Evolutionary conservation across 2,888 invertebrate species (phyloP).

Genomic region (Ennomos fuscantarius): DNA sequence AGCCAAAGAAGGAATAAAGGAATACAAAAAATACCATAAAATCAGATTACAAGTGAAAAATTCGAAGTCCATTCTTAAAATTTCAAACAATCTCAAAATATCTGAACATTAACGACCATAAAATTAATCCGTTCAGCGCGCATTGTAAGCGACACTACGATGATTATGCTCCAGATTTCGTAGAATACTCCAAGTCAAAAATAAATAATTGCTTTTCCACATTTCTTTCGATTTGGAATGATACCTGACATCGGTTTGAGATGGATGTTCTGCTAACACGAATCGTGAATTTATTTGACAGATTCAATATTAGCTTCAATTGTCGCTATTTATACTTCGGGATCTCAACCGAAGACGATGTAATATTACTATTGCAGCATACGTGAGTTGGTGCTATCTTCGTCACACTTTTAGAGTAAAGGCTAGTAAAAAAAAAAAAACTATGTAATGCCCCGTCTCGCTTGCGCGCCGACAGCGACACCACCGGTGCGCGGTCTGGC

Average conservation of each 20-base stretch:
- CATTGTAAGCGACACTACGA: slow-evolving; percentile 8
- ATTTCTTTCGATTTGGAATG: slow-evolving; percentile 5
- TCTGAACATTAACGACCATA: slow-evolving; percentile 16
- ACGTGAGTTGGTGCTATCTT: no score
- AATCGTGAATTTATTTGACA: not conserved
- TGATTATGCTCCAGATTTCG: slow-evolving; percentile 17
- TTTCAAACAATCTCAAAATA: slow-evolving; percentile 10
- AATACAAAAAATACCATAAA: no score
- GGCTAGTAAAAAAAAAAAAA: no score
- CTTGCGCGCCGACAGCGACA: no score
- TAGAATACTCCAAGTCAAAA: slow-evolving; percentile 6
- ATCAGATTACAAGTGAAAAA: not conserved
- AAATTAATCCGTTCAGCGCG: slow-evolving; percentile 24
- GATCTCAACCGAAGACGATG: no score
- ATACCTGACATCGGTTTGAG: slow-evolving; percentile 3
- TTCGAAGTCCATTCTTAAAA: slow-evolving; percentile 12
- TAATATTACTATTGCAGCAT: no score
- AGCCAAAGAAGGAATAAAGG: no score
- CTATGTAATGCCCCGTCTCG: no score
- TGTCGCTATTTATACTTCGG: not conserved
- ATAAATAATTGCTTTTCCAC: slow-evolving; percentile 26
- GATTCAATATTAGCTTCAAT: slow-evolving; percentile 4
- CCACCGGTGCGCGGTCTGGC: no score
- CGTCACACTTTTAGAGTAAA: no score
- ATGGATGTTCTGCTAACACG: slow-evolving; percentile 7